These are phyloP conservation scores for Clytia hemisphaerica DNA, from an alignment of 30 jellyfish, hydroid and myxozoan species.

Conservation along the genomic window DNA sequence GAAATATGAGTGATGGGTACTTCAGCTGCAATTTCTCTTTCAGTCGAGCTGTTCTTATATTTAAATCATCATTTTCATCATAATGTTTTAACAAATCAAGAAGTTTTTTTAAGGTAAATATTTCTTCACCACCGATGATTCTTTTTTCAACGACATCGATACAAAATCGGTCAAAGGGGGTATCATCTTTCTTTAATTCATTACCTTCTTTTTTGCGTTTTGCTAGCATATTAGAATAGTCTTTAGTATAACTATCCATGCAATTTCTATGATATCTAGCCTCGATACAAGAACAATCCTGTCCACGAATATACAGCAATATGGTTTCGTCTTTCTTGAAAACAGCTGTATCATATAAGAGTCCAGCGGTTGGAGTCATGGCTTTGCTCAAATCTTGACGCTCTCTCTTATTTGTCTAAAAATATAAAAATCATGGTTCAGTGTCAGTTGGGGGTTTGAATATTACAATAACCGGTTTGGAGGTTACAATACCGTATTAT, in stretches of 20 bases:
- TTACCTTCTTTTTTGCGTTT: not conserved
- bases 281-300: slow-evolving; percentile 37
- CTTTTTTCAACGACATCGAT: slow-evolving; percentile 2
- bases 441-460: too few species aligned
- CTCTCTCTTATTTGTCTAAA: slow-evolving; percentile 18
- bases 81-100: too few species aligned
- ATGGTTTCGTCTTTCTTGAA: slow-evolving; percentile 28
- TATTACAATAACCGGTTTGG: too few species aligned
- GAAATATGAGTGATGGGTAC: too few species aligned
- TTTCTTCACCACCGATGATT: slow-evolving; percentile 8
- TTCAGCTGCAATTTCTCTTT: too few species aligned
- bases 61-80: too few species aligned
- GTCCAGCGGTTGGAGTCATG: slow-evolving; percentile 19
- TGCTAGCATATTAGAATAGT: not conserved
- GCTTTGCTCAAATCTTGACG: slow-evolving; percentile 12
- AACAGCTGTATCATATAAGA: slow-evolving; percentile 19
- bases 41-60: too few species aligned
- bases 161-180: slow-evolving; percentile 22
- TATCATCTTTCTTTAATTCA: not conserved
- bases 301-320: slow-evolving; percentile 14
- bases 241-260: not conserved
- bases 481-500: too few species aligned
- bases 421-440: too few species aligned
- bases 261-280: slow-evolving; percentile 27
- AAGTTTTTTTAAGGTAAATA: too few species aligned